phyloP scores from a whole-genome alignment of 1,140 invertebrate species.

The Hydropsyche tenuis region DNA sequence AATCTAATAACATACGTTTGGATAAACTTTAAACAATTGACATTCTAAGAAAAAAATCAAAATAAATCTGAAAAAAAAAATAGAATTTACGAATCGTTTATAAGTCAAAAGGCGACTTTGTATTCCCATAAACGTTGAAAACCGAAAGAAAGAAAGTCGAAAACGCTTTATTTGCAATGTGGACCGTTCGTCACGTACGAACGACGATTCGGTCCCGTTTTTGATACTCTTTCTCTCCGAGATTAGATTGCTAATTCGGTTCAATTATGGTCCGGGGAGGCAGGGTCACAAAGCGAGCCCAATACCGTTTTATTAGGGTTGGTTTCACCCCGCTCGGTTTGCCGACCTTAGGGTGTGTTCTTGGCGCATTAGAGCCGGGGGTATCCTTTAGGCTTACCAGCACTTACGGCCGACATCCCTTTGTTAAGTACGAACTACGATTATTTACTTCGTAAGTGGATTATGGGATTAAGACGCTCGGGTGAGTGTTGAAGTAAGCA shows the following conservation, averaged over 20 bases:
- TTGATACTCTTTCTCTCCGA: slow-evolving; percentile 37
- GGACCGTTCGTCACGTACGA: slow-evolving; percentile 3
- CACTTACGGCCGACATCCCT: slow-evolving; percentile 18
- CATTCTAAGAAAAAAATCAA: too few relatives aligned
- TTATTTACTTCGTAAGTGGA: slow-evolving; percentile 47
- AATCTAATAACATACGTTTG: too few relatives aligned
- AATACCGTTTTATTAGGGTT: slow-evolving; percentile 41
- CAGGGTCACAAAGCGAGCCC: slow-evolving; percentile 30
- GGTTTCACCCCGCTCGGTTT: slow-evolving; percentile 15
- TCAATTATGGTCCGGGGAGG: slow-evolving; percentile 39
- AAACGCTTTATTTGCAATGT: too few relatives aligned
- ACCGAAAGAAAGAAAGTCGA: too few relatives aligned
- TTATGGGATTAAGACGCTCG: slow-evolving; percentile 40
- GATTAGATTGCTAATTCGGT: slow-evolving; percentile 47
- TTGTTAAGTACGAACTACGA: slow-evolving; percentile 41
- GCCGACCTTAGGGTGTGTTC: background rate
- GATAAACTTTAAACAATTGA: too few relatives aligned
- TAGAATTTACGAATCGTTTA: too few relatives aligned
- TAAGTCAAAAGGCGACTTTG: too few relatives aligned
- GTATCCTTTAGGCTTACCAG: slow-evolving; percentile 20
- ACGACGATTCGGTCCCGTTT: slow-evolving; percentile 28
- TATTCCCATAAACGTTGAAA: background rate
- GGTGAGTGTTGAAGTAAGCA: slow-evolving; percentile 35
- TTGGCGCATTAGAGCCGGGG: slow-evolving; percentile 11
- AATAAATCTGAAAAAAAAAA: too few relatives aligned